Evolutionary conservation across 1,140 invertebrate genomes (phyloP), one percentile per base, ranked within the genome.

Genomic region (Holotrichia oblita): DNA sequence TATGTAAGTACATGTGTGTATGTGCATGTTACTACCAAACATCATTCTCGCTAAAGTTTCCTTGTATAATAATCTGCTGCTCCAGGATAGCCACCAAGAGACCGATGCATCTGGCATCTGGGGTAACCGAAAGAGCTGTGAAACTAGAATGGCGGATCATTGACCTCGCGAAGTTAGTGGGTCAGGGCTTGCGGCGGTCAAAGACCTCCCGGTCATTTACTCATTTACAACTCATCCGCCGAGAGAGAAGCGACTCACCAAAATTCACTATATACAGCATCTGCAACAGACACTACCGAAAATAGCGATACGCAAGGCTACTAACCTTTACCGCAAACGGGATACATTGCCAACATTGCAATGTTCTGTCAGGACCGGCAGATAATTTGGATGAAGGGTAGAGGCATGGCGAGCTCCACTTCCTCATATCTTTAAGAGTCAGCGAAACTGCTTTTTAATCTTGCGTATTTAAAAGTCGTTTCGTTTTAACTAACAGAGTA

Each of bases 111-210:
- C 80, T 82, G 83, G 81, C 83, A 83, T 83, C 82, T 83, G 80
- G 81, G 80, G 80, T 84, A 81, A 83, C 83, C 83, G 84, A 85
- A 83, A 84, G 83, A 83, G 83, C 81, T 82, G 83, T 82, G 82
- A 86, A 86, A 86, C 85, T 86, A 86, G 85, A 86, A 86, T 86
- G 85, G 84, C 85, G 83, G 85, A 86, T 83, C 84, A 83, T 84
- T 81, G 84, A 86, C 85, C 85, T 85, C 85, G 85, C 85, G 83
- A 86, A 86, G 85, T 86, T 86, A 86, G 85, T 86, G 79, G 85
- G 85, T 86, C 85, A 86, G 85, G 85, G 85, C 84, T 84, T 80
- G 78, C 81, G 81, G 79, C 82, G 85, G 85, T 85, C 85, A 81
- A 81, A 80, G 84, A 85, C 83, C 85, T 81, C 48, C 74, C 82